These are phyloP conservation scores for Ophion ventricosus DNA, from an alignment of 2,888 invertebrate genomes.

Conservation along the genomic window DNA sequence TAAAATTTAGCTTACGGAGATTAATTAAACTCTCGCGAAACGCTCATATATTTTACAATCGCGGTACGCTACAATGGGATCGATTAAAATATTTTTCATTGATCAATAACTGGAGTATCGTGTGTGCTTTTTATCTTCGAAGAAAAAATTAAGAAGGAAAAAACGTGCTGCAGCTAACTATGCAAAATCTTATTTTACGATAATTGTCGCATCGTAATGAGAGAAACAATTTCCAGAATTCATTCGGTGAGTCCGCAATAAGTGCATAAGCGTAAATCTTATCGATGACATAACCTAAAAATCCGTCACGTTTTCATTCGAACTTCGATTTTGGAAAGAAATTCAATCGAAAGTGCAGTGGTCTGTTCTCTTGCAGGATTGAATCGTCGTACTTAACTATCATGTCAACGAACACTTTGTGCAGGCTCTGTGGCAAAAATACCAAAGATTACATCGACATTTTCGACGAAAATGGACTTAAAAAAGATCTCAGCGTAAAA, in stretches of 20 bases:
- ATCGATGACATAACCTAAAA: conserved; percentile 24
- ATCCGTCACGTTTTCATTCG: background rate
- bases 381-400: conserved; percentile 27
- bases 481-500: conserved; percentile 71
- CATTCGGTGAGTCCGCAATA: conserved; percentile 5
- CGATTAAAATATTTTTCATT: background rate
- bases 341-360: background rate
- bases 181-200: background rate
- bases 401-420: conserved; percentile 60
- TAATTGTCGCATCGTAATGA: background rate
- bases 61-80: background rate
- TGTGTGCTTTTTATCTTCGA: background rate
- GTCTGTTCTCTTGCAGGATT: conserved; percentile 16
- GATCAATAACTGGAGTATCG: background rate
- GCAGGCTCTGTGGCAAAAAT: conserved; percentile 68
- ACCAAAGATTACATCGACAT: conserved; percentile 71
- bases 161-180: background rate
- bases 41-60: background rate
- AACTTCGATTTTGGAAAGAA: background rate
- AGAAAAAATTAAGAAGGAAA: background rate
- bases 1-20: background rate
- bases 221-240: conserved; percentile 7
- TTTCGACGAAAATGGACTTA: conserved; percentile 73
- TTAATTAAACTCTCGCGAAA: background rate
- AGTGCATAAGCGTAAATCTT: background rate